phyloP scores from a whole-genome alignment of 1,140 invertebrate species.

The Heterodera schachtii region DNA sequence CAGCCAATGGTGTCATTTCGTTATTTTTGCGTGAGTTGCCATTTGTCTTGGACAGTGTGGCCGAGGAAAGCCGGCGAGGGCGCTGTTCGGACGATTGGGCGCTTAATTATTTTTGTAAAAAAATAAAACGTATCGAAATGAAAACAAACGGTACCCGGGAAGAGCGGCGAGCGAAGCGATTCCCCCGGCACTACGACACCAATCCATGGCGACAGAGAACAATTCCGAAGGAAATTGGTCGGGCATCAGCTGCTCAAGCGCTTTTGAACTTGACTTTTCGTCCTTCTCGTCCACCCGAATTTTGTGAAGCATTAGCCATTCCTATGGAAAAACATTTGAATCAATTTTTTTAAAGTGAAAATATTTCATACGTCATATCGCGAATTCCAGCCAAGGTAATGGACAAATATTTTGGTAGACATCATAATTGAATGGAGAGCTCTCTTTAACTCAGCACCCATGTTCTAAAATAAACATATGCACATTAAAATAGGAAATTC shows the following conservation, averaged over 20 bases:
- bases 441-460: conserved; percentile 41
- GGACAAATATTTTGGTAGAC: conserved; percentile 43
- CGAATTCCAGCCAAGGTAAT: conserved; percentile 44
- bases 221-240: conserved; percentile 37
- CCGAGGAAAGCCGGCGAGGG: conserved; percentile 26
- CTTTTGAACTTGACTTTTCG: conserved; percentile 36
- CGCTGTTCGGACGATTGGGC: conserved; percentile 29
- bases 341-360: not conserved
- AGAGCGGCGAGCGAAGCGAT: conserved; percentile 23
- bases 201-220: conserved; percentile 36
- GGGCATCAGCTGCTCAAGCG: conserved; percentile 34
- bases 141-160: not conserved
- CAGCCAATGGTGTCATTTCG: not conserved
- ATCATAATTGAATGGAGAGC: conserved; percentile 32
- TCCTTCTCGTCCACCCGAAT: conserved; percentile 46
- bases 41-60: not conserved
- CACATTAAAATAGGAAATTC: not conserved
- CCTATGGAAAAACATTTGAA: conserved; percentile 6
- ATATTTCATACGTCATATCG: conserved; percentile 31
- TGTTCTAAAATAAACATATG: conserved; percentile 14
- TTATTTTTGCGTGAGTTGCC: not conserved
- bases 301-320: conserved; percentile 48
- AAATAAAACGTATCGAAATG: not conserved
- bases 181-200: conserved; percentile 39
- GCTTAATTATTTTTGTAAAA: not conserved